phyloP scores from a whole-genome alignment of 2,888 invertebrate species.

The Ethmia dodecea region DNA sequence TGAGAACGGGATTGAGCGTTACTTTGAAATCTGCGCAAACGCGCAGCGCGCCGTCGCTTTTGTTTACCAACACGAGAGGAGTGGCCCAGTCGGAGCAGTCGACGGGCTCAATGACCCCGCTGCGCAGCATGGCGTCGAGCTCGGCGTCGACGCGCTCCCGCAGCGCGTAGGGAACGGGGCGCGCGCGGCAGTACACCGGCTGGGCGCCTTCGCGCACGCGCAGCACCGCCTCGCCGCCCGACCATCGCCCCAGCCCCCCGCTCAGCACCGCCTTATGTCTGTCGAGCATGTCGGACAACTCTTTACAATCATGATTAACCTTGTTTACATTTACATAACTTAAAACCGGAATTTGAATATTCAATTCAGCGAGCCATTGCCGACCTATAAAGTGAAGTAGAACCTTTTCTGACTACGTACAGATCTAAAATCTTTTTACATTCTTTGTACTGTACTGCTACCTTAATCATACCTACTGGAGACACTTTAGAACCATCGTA shows the following conservation, averaged over 20 bases:
- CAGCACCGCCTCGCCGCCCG: constrained; percentile 1
- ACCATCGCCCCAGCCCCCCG: neutral
- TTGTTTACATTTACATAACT: neutral
- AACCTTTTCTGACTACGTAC: constrained; percentile 9
- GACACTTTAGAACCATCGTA: constrained; percentile 6
- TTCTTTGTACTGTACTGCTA: constrained; percentile 4
- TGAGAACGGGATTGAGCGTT: constrained; percentile 3
- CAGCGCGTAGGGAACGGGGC: constrained; percentile 8
- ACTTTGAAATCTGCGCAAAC: constrained; percentile 4
- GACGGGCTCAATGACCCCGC: neutral
- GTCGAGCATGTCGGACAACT: neutral
- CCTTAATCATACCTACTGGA: constrained; percentile 8
- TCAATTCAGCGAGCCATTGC: constrained; percentile 13
- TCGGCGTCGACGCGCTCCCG: too few relatives aligned
- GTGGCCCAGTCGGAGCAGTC: constrained; percentile 2
- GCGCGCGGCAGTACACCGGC: constrained; percentile 1
- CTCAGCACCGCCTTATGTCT: neutral
- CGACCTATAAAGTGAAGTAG: constrained; percentile 11
- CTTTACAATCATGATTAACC: neutral
- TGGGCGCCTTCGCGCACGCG: neutral
- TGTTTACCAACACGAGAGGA: neutral
- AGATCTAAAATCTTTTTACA: constrained; percentile 7
- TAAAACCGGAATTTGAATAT: constrained; percentile 4
- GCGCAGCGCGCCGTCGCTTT: neutral
- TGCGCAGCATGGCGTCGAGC: too few relatives aligned